A percentile compares a stretch with the other conserved stretches of the same genome.
These are phyloP conservation scores for Onychorhynchus coronatus DNA, from an alignment of 2,113 vertebrate species.

Conservation along the genomic window DNA sequence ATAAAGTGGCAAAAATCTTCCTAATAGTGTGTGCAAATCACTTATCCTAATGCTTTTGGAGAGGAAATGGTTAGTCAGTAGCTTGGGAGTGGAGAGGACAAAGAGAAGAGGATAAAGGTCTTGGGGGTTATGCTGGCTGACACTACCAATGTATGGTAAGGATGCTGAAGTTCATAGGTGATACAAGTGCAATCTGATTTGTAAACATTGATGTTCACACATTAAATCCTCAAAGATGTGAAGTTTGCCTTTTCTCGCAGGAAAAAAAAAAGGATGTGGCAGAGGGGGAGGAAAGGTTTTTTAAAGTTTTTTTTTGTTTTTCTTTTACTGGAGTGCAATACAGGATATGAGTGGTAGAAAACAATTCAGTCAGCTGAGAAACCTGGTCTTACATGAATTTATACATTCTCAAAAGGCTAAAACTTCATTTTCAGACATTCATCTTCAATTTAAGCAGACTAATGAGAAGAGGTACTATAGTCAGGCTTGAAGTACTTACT, in stretches of 20 bases:
- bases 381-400: not conserved
- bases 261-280: not conserved
- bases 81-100: not conserved
- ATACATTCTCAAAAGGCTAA: not conserved
- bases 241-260: not conserved
- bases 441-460: not conserved
- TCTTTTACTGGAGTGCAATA: not conserved
- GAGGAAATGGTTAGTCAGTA: not conserved
- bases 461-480: not conserved
- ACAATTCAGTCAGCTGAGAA: not conserved
- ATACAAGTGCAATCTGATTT: not conserved
- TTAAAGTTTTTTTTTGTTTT: not conserved
- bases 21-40: not conserved
- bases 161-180: not conserved
- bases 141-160: not conserved
- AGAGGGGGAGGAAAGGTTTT: not conserved
- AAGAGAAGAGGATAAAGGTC: not conserved
- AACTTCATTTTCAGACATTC: not conserved
- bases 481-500: not conserved
- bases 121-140: fast-evolving
- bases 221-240: not conserved
- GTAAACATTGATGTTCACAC: fast-evolving
- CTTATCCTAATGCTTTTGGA: not conserved
- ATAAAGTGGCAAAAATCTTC: not conserved
- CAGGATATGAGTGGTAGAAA: not conserved